These are phyloP conservation scores for Hypotaenidia okinawae DNA, from an alignment of 2,797 vertebrate species.

Conservation along the genomic window DNA sequence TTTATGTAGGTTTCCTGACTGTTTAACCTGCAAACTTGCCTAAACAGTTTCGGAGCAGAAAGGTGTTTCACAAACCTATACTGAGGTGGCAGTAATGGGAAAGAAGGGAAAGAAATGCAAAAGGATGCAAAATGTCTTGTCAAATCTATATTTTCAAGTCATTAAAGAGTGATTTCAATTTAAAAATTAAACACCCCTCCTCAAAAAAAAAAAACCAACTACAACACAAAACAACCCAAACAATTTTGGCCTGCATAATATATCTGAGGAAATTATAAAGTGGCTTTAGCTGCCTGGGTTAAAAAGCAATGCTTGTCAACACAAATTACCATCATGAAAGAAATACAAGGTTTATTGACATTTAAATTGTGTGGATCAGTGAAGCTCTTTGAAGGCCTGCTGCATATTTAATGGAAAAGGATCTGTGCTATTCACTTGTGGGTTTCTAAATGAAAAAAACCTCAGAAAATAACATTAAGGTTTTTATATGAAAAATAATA, in stretches of 20 bases:
- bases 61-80: background rate
- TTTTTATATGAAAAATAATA: background rate
- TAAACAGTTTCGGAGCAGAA: background rate
- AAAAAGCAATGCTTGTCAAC: conserved; percentile 13
- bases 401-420: background rate
- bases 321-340: conserved; percentile 6
- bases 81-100: background rate
- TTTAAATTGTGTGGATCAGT: conserved; percentile 8
- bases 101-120: background rate
- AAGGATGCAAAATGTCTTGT: background rate
- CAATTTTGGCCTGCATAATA: background rate
- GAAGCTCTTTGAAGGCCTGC: conserved; percentile 6
- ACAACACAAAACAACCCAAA: too few relatives aligned
- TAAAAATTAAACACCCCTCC: background rate
- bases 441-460: background rate
- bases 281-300: background rate
- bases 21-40: background rate
- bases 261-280: background rate
- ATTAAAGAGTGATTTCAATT: background rate
- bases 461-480: background rate
- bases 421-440: background rate
- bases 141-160: background rate
- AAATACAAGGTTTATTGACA: conserved; percentile 3
- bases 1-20: background rate
- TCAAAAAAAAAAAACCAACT: background rate